These are phyloP conservation scores for Rhinophrynus dorsalis DNA, from an alignment of 2,797 vertebrate genomes.

Conservation along the genomic window DNA sequence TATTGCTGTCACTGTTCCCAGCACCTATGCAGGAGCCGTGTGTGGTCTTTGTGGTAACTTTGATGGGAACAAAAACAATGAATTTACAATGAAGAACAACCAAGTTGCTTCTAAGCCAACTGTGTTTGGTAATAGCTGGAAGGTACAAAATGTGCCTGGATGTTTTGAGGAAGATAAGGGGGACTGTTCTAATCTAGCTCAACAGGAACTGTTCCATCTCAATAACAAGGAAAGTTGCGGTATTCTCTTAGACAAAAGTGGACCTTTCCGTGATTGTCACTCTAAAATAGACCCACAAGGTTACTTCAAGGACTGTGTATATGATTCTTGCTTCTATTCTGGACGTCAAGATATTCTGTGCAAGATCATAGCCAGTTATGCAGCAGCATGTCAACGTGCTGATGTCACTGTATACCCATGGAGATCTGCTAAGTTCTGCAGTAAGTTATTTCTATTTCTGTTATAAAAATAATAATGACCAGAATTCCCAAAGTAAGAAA, in stretches of 20 bases:
- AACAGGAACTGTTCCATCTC: accelerated
- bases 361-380: slow-evolving; percentile 62
- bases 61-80: slow-evolving; percentile 59
- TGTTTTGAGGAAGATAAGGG: slow-evolving; percentile 60
- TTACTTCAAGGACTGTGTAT: slow-evolving; percentile 69
- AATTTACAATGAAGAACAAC: slow-evolving; percentile 61
- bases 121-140: slow-evolving; percentile 70
- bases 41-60: slow-evolving; percentile 81
- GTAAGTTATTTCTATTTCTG: slow-evolving; percentile 56
- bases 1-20: slow-evolving; percentile 59
- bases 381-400: slow-evolving; percentile 63
- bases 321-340: slow-evolving; percentile 70
- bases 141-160: slow-evolving; percentile 52
- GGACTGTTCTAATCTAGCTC: slow-evolving; percentile 40
- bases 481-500: too few species aligned
- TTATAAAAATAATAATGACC: too few species aligned
- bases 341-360: slow-evolving; percentile 62
- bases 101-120: not conserved
- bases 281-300: slow-evolving; percentile 55
- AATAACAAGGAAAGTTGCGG: slow-evolving; percentile 54
- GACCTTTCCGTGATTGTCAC: slow-evolving; percentile 73
- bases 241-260: slow-evolving; percentile 55
- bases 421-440: slow-evolving; percentile 70
- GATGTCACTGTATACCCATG: slow-evolving; percentile 64
- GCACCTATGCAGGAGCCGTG: slow-evolving; percentile 62